A percentile compares a stretch with the other conserved stretches of the same genome.
Evolutionary conservation across 1,140 invertebrate genomes (phyloP).

Genomic region (Caenorhabditis latens): DNA sequence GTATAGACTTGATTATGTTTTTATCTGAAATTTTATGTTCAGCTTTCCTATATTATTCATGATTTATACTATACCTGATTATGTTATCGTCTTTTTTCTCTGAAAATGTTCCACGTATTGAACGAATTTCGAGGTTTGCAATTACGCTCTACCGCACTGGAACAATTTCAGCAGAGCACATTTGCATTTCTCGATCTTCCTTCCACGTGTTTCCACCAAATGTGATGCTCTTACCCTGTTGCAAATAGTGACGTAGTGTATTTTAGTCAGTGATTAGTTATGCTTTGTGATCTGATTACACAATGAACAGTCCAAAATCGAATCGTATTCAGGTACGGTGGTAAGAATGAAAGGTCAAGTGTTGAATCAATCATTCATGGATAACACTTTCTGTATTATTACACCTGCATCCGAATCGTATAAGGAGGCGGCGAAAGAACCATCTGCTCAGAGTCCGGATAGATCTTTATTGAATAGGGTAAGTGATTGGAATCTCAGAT

Average conservation of each 20-base stretch:
- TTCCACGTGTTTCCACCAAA: not conserved
- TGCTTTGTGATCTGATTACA: conserved; percentile 2
- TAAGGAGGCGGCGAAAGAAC: conserved; percentile 70
- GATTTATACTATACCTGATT: not conserved
- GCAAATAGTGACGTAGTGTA: conserved; percentile 23
- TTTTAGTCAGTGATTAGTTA: conserved; percentile 36
- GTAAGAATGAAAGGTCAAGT: conserved; percentile 70
- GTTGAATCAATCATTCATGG: conserved; percentile 71
- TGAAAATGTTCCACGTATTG: no score
- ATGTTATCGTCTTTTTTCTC: not conserved
- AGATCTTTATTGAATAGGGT: conserved; percentile 67
- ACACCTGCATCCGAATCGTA: conserved; percentile 69
- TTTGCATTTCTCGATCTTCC: no score
- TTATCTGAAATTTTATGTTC: not conserved
- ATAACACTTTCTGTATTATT: conserved; percentile 72
- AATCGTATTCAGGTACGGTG: conserved; percentile 70
- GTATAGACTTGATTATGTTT: not conserved
- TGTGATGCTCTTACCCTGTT: not conserved
- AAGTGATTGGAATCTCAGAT: not conserved
- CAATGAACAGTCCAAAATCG: not conserved
- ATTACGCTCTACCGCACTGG: no score
- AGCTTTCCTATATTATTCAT: not conserved
- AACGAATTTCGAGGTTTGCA: no score
- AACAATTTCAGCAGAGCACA: no score
- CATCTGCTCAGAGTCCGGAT: conserved; percentile 67